phyloP scores from a whole-genome alignment of 2,113 vertebrate genomes.

The Megaptera novaeangliae region DNA sequence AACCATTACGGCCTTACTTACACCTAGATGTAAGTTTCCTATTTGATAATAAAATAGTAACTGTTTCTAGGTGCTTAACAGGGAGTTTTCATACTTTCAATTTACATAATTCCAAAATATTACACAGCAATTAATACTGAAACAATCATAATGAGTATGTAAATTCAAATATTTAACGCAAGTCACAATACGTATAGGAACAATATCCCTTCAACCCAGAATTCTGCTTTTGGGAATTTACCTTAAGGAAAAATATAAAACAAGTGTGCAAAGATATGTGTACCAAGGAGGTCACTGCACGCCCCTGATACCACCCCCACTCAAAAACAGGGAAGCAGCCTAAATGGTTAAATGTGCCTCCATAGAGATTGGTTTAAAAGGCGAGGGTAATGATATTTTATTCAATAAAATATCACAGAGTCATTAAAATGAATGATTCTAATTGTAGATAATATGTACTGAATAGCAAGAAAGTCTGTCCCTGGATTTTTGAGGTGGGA shows the following conservation, averaged over 20 bases:
- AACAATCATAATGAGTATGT: background rate
- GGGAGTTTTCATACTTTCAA: background rate
- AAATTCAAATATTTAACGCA: background rate
- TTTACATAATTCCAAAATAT: background rate
- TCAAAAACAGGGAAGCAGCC: background rate
- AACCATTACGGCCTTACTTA: background rate
- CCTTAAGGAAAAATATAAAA: constrained; percentile 11
- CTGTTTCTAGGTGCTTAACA: background rate
- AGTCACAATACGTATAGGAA: background rate
- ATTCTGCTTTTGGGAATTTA: background rate
- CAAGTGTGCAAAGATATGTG: background rate
- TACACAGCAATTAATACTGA: background rate
- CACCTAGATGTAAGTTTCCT: background rate
- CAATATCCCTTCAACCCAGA: background rate
- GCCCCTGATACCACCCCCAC: too few relatives aligned
- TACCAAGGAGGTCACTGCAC: background rate
- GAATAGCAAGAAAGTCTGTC: background rate
- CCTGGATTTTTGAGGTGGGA: background rate
- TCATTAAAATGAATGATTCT: background rate
- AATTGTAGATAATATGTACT: background rate
- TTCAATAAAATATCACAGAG: background rate
- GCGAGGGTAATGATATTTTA: background rate
- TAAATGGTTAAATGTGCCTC: background rate
- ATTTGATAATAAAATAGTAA: background rate
- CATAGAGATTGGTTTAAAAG: background rate